Evolutionary conservation across 2,113 vertebrate species (phyloP), one percentile per base, ranked within the genome.

Genomic region (Riparia riparia): DNA sequence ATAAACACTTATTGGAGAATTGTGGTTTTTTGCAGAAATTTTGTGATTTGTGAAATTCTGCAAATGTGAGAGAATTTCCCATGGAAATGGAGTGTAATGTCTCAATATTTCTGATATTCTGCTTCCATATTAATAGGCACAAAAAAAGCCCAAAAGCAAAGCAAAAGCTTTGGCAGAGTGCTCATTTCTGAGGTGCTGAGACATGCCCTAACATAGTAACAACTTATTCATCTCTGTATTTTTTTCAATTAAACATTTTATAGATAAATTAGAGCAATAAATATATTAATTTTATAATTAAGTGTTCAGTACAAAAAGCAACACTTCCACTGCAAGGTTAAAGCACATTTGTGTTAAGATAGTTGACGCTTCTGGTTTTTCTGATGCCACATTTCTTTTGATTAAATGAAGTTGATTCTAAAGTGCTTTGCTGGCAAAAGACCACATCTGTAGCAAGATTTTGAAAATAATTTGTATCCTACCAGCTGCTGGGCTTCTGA

Each of bases 351-450:
- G 17, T 76, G 26, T 70, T 77, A 66, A 60, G 28, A 58, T 20
- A 44, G n/a, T 41, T 80, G 26, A 7, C 14, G 10, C 54, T 71
- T 77, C 5, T n/a, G 28, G 8, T 57, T 89, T 90, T 81, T 58
- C n/a, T 70, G 68, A 66, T 44, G 29, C 41, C 18, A 18, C 3
- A 3, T 84, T 24, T 73, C 28, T 26, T 57, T 49, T 71, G 47
- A 54, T 89, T 71, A 47, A 70, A 51, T 21, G 14, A 39, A 83
- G 22, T 54, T 29, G 68, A 81, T 26, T 89, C 60, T 74, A 12
- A 95, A 97, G 73, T 93, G 69, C 65, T 94, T 89, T 87, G 26
- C 60, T 94, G 90, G 87, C 84, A 64, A 68, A 79, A 84, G 61
- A 64, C 69, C 92, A 71, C 37, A 50, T 56, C 34, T 92, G 42